Conservation (phyloP, 2,113 vertebrate species). For the Sphaerodactylus townsendi region DNA sequence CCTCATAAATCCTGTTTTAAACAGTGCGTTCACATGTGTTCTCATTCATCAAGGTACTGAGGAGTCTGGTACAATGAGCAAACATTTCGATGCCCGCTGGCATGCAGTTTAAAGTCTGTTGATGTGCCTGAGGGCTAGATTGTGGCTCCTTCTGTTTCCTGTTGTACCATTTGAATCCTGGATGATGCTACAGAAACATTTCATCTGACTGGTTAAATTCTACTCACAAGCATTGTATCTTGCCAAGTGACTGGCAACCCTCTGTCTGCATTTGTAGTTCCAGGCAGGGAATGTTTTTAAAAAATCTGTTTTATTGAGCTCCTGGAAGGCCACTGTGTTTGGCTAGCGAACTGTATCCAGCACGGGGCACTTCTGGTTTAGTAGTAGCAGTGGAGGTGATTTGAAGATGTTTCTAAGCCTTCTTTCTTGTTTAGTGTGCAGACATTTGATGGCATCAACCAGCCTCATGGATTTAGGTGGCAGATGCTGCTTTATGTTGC, state of each 20-base stretch:
- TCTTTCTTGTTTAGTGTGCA: neutral
- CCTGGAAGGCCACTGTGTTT: too few species aligned
- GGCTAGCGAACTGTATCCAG: too few species aligned
- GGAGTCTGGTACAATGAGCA: neutral
- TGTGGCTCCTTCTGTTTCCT: rapidly evolving
- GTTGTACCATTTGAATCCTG: too few species aligned
- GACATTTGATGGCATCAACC: neutral
- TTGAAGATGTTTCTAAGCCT: neutral
- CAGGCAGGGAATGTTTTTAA: too few species aligned
- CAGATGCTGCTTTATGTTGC: neutral
- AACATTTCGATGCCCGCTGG: neutral
- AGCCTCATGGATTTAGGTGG: neutral
- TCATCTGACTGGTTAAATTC: neutral
- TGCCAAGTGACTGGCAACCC: too few species aligned
- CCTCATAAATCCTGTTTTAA: neutral
- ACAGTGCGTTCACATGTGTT: neutral
- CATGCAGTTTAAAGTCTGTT: neutral
- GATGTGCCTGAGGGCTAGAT: neutral
- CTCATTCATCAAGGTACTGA: rapidly evolving
- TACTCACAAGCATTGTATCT: too few species aligned
- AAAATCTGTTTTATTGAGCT: too few species aligned
- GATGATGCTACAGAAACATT: neutral
- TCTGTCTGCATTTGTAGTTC: too few species aligned
- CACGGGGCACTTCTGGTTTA: too few species aligned
- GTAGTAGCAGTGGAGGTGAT: too few species aligned